Evolutionary conservation across 2,888 invertebrate genomes (phyloP).

Genomic region (Zonitis immaculata): DNA sequence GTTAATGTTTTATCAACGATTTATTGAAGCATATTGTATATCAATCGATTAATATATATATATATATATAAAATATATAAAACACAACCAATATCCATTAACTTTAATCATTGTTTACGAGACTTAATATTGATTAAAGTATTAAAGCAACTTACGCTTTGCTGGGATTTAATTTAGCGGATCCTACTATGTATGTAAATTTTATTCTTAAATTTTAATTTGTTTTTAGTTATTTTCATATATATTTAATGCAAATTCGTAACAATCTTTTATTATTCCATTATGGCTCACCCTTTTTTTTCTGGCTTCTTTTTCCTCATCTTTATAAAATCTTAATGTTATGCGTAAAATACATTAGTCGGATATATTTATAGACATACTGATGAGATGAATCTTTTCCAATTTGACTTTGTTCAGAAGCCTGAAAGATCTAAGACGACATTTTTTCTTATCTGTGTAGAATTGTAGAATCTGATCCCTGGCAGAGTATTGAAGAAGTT

Average conservation of each 20-base stretch:
- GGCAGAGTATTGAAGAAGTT: too few species aligned
- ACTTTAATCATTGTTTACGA: conserved; percentile 39
- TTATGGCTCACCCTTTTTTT: conserved; percentile 17
- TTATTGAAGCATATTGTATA: conserved; percentile 31
- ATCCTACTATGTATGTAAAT: conserved; percentile 42
- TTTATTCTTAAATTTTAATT: conserved; percentile 42
- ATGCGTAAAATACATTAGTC: conserved; percentile 27
- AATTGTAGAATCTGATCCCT: too few species aligned
- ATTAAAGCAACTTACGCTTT: conserved; percentile 35
- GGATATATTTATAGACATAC: neutral
- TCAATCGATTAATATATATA: conserved; percentile 29
- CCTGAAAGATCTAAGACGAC: too few species aligned
- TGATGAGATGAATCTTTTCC: neutral
- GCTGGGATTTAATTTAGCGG: conserved; percentile 36
- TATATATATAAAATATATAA: too few species aligned
- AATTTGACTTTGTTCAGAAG: too few species aligned
- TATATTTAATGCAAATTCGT: conserved; percentile 33
- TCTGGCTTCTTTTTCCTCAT: too few species aligned
- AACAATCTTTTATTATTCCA: conserved; percentile 27
- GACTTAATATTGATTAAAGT: conserved; percentile 40
- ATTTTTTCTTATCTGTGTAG: too few species aligned
- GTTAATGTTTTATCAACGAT: conserved; percentile 29
- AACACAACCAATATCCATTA: conserved; percentile 37
- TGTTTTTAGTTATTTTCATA: conserved; percentile 34
- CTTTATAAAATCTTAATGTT: conserved; percentile 22